phyloP scores from a whole-genome alignment of 2,888 invertebrate species.

The Melolontha melolontha region DNA sequence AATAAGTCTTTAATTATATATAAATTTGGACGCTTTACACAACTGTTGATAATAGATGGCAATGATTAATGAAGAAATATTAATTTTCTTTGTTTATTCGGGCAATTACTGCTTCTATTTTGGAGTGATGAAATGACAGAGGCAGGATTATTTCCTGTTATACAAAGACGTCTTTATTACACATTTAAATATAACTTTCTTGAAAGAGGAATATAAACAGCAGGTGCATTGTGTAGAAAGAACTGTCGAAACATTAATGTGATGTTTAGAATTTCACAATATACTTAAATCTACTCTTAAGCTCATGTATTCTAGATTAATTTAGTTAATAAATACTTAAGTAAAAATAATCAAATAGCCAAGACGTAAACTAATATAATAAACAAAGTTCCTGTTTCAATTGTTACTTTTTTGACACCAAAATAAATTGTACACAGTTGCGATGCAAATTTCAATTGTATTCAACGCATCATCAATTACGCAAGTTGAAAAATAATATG shows the following conservation, averaged over 20 bases:
- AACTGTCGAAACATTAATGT: conserved; percentile 21
- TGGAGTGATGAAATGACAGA: conserved; percentile 1
- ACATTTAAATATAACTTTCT: conserved; percentile 30
- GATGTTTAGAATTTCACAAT: conserved; percentile 22
- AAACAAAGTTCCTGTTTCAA: background rate
- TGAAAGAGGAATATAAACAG: conserved; percentile 19
- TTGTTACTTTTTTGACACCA: background rate
- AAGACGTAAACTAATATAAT: background rate
- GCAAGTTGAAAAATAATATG: too few relatives aligned
- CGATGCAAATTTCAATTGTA: too few relatives aligned
- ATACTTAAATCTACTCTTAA: conserved; percentile 16
- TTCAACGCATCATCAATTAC: too few relatives aligned
- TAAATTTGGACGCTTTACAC: too few relatives aligned
- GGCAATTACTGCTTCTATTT: too few relatives aligned
- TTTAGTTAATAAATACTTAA: conserved; percentile 19
- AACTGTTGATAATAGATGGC: too few relatives aligned
- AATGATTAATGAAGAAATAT: too few relatives aligned
- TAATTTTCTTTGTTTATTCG: too few relatives aligned
- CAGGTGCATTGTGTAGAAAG: conserved; percentile 31
- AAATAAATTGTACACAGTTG: too few relatives aligned
- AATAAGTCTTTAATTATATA: too few relatives aligned
- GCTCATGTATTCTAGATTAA: background rate
- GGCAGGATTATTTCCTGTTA: conserved; percentile 17
- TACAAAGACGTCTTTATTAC: conserved; percentile 21
- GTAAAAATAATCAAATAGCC: background rate